Evolutionary conservation across 2,797 vertebrate genomes (phyloP).

Genomic region (Prionace glauca): DNA sequence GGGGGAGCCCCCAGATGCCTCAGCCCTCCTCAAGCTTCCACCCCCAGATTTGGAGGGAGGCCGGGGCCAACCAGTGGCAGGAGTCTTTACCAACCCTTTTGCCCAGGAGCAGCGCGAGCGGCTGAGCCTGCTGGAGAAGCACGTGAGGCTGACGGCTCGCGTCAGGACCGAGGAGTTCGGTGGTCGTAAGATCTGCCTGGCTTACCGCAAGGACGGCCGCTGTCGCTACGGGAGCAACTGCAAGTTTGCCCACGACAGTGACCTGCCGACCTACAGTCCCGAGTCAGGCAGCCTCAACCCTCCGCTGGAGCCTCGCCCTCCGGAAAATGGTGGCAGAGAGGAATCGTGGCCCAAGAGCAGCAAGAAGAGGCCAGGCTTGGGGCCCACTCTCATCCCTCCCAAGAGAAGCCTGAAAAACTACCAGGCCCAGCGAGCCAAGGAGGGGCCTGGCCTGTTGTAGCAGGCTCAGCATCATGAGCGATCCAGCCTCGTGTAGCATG

Average conservation of each 20-base stretch:
- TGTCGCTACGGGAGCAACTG: slow-evolving; percentile 71
- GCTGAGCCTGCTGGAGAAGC: slow-evolving; percentile 64
- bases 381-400: slow-evolving; percentile 62
- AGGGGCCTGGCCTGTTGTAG: slow-evolving; percentile 40
- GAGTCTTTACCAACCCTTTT: slow-evolving; percentile 70
- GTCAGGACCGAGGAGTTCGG: slow-evolving; percentile 61
- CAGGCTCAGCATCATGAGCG: neutral
- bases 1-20: neutral
- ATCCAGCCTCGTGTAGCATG: neutral
- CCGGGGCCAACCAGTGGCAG: neutral
- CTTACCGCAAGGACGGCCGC: slow-evolving; percentile 65
- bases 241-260: slow-evolving; percentile 71
- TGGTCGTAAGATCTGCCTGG: slow-evolving; percentile 61
- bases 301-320: neutral
- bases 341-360: slow-evolving; percentile 46
- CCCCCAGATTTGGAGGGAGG: neutral
- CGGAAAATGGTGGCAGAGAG: slow-evolving; percentile 21
- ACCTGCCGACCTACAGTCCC: slow-evolving; percentile 53
- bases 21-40: neutral
- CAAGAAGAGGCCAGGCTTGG: slow-evolving; percentile 64
- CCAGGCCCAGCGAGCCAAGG: slow-evolving; percentile 51
- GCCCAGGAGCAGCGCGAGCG: slow-evolving; percentile 60
- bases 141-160: slow-evolving; percentile 66
- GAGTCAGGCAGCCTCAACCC: slow-evolving; percentile 26
- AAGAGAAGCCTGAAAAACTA: slow-evolving; percentile 66